Evolutionary conservation across 92 coral and sea anemone genomes (phyloP).

Genomic region (Parazoanthus swiftii): DNA sequence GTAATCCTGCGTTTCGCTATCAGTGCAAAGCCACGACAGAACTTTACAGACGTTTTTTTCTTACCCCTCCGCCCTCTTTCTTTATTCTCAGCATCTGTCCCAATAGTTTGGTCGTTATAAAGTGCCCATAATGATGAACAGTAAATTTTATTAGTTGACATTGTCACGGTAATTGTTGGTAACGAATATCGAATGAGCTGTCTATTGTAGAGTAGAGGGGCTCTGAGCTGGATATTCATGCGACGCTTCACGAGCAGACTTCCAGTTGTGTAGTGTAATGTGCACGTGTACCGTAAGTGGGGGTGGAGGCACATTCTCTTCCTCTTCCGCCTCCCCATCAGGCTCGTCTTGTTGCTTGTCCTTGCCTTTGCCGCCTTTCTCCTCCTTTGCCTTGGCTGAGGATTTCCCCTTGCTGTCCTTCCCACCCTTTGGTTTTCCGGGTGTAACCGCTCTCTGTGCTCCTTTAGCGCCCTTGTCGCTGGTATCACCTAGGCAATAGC

Average conservation of each 20-base stretch:
- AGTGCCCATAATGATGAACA: no score
- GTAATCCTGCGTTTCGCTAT: no score
- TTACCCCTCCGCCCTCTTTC: no score
- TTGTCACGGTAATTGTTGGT: not conserved
- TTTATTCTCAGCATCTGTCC: no score
- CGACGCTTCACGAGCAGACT: conserved; percentile 83
- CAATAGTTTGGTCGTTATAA: no score
- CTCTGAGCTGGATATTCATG: conserved; percentile 47
- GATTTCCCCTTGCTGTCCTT: conserved; percentile 73
- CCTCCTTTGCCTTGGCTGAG: conserved; percentile 58
- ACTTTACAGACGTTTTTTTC: no score
- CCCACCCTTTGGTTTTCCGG: conserved; percentile 60
- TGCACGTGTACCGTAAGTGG: conserved; percentile 70
- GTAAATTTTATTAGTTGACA: no score
- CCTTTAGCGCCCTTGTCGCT: conserved; percentile 69
- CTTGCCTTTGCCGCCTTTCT: conserved; percentile 72
- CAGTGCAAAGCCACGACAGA: no score
- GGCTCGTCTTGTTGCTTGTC: conserved; percentile 78
- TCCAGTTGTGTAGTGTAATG: conserved; percentile 76
- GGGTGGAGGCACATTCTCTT: conserved; percentile 67
- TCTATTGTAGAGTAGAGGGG: not conserved
- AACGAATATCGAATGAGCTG: not conserved
- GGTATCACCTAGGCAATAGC: conserved; percentile 49
- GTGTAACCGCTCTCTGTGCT: conserved; percentile 58
- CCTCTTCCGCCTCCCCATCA: conserved; percentile 60